Conservation (phyloP, 2,888 invertebrate species). For the Aradus depressus region DNA sequence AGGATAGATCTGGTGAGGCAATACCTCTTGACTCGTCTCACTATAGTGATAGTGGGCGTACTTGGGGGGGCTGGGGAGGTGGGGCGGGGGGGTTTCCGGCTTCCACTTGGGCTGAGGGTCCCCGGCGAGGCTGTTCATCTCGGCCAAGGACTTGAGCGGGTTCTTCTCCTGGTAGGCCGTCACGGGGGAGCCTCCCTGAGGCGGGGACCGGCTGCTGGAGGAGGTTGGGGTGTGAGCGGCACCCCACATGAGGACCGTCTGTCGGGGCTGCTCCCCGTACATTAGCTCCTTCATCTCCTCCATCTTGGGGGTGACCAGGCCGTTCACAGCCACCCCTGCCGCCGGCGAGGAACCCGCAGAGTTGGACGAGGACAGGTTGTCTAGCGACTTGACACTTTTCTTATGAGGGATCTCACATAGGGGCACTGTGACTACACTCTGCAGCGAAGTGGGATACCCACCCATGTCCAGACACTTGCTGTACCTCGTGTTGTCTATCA, state of each 20-base stretch:
- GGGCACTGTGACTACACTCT: conserved; percentile 28
- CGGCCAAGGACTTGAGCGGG: conserved; percentile 41
- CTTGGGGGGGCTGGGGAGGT: conserved; percentile 37
- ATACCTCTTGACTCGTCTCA: conserved; percentile 45
- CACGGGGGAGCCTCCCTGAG: conserved; percentile 24
- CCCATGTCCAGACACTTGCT: conserved; percentile 40
- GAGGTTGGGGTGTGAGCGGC: conserved; percentile 30
- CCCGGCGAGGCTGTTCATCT: conserved; percentile 41
- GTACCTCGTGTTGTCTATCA: conserved; percentile 31
- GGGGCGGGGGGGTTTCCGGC: conserved; percentile 36
- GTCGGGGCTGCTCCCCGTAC: conserved; percentile 43
- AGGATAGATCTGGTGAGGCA: conserved; percentile 53
- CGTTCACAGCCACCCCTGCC: conserved; percentile 36
- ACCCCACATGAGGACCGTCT: conserved; percentile 89
- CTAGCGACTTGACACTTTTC: conserved; percentile 26
- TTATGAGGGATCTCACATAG: conserved; percentile 28
- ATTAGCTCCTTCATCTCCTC: conserved; percentile 44
- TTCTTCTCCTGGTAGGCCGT: conserved; percentile 33
- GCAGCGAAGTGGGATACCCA: conserved; percentile 35
- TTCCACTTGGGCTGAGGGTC: conserved; percentile 43
- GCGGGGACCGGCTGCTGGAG: conserved; percentile 26
- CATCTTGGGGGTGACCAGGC: conserved; percentile 48
- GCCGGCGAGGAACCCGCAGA: conserved; percentile 54
- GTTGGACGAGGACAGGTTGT: conserved; percentile 28
- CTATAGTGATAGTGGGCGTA: conserved; percentile 35